Evolutionary conservation across 2,113 vertebrate genomes (phyloP), one percentile per base, ranked within the genome.

Genomic region (Meleagris gallopavo): DNA sequence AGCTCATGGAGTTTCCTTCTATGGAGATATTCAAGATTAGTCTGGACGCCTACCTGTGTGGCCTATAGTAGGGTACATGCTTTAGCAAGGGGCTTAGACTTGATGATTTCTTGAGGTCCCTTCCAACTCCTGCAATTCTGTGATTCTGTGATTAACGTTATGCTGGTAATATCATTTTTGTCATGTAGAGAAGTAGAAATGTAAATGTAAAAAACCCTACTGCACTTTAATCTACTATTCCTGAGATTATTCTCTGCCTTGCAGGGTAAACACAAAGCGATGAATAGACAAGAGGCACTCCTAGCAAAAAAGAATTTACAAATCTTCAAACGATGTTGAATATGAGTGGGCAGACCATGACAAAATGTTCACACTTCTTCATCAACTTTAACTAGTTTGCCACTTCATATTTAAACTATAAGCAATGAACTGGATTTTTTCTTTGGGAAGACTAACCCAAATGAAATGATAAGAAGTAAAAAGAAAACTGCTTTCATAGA

Each of bases 221-320:
- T 57, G 10, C 18, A 30, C 70, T 90, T 88, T 62, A 52, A 41
- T 40, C 38, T 70, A 8, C 13, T 20, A 34, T 67, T 83, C 27
- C 30, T 76, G 29, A 38, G 32, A 60, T 57, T 91, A 45, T 76
- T 85, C 54, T 80, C n/a, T 81, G 43, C 72, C 66, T 94, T 75
- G 34, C 54, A 92, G 57, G 71, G 64, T 84, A 92, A 96, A 89
- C 61, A 92, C 29, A 57, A 55, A 77, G 19, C 19, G 74, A 11
- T 10, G 22, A 81, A 52, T 7, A 85, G 41, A 71, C 10, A 58
- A 83, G 66, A 38, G 93, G 8, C 4, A 16, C 11, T 81, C 36
- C 8, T 36, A 76, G 48, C 57, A 86, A 74, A 88, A 74, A 11
- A n/a, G 46, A 69, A 61, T 54, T 82, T 69, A 80, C 38, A 58